Conservation (phyloP, 2,888 invertebrate species). For the Cerceris ruficornis region DNA sequence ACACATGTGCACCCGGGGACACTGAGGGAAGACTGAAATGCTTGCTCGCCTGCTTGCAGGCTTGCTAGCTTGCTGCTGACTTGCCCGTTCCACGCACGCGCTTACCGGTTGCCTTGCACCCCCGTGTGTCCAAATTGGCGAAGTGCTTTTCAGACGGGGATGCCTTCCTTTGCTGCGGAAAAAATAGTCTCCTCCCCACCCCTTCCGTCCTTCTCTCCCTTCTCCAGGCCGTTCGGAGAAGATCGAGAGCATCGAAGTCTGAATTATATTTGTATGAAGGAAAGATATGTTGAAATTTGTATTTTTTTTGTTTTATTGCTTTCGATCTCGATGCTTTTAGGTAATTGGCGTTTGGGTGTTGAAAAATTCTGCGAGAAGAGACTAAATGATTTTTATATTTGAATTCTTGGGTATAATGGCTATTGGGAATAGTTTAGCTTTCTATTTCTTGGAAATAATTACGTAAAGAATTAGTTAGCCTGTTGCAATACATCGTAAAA, state of each 20-base stretch:
- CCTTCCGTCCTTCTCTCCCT: not conserved
- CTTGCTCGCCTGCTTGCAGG: constrained; percentile 30
- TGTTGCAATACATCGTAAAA: too few relatives aligned
- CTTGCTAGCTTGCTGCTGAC: constrained; percentile 15
- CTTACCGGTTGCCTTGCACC: constrained; percentile 29
- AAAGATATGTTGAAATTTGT: not conserved
- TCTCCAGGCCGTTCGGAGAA: not conserved
- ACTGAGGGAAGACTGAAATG: constrained; percentile 59
- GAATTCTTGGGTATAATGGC: too few relatives aligned
- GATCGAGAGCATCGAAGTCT: not conserved
- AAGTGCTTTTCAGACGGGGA: constrained; percentile 57
- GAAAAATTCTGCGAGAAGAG: not conserved
- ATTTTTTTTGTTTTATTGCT: too few relatives aligned
- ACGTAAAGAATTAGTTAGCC: too few relatives aligned
- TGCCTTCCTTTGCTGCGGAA: constrained; percentile 38
- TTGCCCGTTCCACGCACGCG: constrained; percentile 59
- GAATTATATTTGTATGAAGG: not conserved
- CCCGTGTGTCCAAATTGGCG: constrained; percentile 57
- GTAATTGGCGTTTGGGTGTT: not conserved
- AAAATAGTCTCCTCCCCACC: constrained; percentile 30
- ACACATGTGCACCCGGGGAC: constrained; percentile 67
- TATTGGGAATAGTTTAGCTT: too few relatives aligned
- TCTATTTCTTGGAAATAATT: too few relatives aligned
- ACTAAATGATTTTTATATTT: too few relatives aligned
- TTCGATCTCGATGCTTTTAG: not conserved